Evolutionary conservation across 2,797 vertebrate species (phyloP), one percentile per base, ranked within the genome.

Genomic region (Picus viridis): DNA sequence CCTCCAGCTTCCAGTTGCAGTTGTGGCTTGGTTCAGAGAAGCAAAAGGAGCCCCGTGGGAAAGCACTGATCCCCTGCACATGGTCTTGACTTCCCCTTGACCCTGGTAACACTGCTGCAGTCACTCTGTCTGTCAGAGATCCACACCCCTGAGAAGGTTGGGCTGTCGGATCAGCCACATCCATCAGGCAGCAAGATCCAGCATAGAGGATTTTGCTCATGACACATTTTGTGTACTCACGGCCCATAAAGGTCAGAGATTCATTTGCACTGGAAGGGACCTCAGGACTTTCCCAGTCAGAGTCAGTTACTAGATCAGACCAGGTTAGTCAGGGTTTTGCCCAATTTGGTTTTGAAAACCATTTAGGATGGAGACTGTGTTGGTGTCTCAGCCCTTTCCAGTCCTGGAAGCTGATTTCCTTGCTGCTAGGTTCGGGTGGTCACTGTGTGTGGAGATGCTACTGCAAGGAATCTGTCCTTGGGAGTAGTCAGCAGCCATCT

Each of bases 211-310:
- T 65, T 56, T 53, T 65, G 16, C 39, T 43, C 49, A 53, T 0
- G 1, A 6, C 16, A 11, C 0, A 0, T 1, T 56, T 56, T 75
- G 10, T 36, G 10, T 61, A 49, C 32, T 58, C 63, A 19, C n/a
- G 26, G 0, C 9, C 20, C 27, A 4, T 4, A 68, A 68, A 24
- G 39, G 7, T 30, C 8, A 7, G 10, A 71, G 47, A 16, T 26
- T 53, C 6, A 3, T 39, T 75, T 15, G 13, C 30, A 67, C 16
- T 57, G 47, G 23, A 49, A 69, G 10, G 8, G 16, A 56, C 9
- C 16, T 75, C 63, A 39, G 23, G 8, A 45, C 9, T 24, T 72
- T 26, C 41, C 67, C 41, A 58, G 30, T 8, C 29, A 74, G 11
- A 32, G 2, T 24, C 67, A 87, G 43, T 18, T 41, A 1, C 16